Conservation (phyloP, 2,797 vertebrate genomes). For the Sparus aurata region DNA sequence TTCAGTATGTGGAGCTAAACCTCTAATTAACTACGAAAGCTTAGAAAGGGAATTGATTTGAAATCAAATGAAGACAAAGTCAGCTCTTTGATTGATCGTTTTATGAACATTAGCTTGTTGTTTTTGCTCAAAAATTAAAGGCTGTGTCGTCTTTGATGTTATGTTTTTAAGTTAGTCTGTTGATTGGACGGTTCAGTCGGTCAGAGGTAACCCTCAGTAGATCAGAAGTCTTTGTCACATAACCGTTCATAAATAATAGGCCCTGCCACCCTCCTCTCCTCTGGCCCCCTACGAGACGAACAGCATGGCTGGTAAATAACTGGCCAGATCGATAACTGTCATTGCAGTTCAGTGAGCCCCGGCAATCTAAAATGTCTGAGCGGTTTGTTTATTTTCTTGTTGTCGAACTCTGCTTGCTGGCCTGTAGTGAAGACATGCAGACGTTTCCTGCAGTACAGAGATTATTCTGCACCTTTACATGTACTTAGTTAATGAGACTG, state of each 20-base stretch:
- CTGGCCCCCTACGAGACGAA: constrained; percentile 55
- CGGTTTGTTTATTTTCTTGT: constrained; percentile 66
- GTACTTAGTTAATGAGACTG: constrained; percentile 3
- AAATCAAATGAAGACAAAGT: constrained; percentile 1
- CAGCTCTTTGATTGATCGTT: background rate
- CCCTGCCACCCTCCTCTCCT: constrained; percentile 56
- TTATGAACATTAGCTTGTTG: constrained; percentile 6
- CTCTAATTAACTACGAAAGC: background rate
- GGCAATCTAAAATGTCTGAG: constrained; percentile 62
- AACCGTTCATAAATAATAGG: constrained; percentile 76
- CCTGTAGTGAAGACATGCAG: constrained; percentile 44
- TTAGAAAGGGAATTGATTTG: background rate
- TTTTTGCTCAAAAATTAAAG: constrained; percentile 4
- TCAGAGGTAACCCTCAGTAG: constrained; percentile 55
- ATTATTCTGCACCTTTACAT: constrained; percentile 21
- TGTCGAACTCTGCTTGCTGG: constrained; percentile 28
- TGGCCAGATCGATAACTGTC: constrained; percentile 76
- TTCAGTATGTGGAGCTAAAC: background rate
- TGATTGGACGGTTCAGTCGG: constrained; percentile 42
- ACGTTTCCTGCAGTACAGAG: constrained; percentile 14
- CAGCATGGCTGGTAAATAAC: constrained; percentile 76
- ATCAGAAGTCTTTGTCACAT: constrained; percentile 75
- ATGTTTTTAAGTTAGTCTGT: constrained; percentile 28
- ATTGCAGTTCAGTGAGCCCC: constrained; percentile 70
- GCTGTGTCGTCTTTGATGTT: background rate